Evolutionary conservation across 2,888 invertebrate genomes (phyloP).

Genomic region (Mantis religiosa): DNA sequence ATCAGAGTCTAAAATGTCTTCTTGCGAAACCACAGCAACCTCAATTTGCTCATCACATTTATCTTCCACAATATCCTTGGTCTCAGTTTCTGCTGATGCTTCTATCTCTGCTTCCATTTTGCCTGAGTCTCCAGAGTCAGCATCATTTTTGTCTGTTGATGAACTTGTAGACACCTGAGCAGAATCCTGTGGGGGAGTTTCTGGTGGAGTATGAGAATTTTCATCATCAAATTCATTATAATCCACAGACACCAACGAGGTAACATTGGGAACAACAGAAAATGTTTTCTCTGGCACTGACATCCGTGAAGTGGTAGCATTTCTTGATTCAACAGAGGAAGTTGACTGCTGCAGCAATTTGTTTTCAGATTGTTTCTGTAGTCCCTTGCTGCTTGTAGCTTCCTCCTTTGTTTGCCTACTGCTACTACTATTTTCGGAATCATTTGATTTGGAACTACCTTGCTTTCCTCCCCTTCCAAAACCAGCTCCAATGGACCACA

Average conservation of each 20-base stretch:
- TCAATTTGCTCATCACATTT: constrained; percentile 11
- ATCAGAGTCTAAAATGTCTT: constrained; percentile 3
- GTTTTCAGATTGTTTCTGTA: not conserved
- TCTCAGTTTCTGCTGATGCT: not conserved
- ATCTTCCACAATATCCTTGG: not conserved
- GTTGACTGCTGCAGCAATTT: not conserved
- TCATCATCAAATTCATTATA: constrained; percentile 59
- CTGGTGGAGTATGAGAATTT: constrained; percentile 50
- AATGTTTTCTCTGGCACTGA: not conserved
- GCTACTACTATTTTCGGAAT: not conserved
- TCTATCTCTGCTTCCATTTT: not conserved
- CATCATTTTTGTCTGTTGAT: not conserved
- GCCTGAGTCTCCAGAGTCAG: not conserved
- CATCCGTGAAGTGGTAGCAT: not conserved
- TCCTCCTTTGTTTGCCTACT: not conserved
- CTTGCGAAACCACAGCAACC: not conserved
- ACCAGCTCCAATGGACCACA: constrained; percentile 34
- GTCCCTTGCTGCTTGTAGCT: not conserved
- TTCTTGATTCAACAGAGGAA: not conserved
- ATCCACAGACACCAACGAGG: constrained; percentile 55
- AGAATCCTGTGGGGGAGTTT: constrained; percentile 8
- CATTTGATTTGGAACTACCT: constrained; percentile 28
- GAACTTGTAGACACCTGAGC: not conserved
- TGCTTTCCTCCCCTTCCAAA: constrained; percentile 15
- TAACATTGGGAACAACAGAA: constrained; percentile 39